A percentile compares a stretch with the other conserved stretches of the same genome.
Conservation (phyloP, 2,113 vertebrate genomes). For the Camelus dromedarius region DNA sequence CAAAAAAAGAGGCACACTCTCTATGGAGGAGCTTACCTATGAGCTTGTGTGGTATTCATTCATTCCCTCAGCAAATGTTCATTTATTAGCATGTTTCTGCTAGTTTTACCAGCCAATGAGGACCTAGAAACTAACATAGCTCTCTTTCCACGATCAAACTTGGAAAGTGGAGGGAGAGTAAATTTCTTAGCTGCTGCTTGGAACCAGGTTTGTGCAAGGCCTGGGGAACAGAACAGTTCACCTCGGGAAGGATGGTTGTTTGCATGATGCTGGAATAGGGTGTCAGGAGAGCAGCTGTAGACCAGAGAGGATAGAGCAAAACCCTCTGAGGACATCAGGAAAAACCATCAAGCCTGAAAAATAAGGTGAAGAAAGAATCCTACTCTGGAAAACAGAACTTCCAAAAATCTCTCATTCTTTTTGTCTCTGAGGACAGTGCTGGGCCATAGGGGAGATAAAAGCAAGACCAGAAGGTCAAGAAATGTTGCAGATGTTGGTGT, state of each 20-base stretch:
- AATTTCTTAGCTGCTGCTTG: background rate
- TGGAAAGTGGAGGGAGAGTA: background rate
- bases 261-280: background rate
- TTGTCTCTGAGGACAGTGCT: background rate
- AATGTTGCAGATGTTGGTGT: background rate
- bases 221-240: background rate
- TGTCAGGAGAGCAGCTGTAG: background rate
- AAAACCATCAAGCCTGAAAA: background rate
- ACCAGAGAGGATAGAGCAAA: background rate
- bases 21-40: background rate
- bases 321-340: constrained; percentile 18
- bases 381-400: constrained; percentile 45
- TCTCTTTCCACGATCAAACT: background rate
- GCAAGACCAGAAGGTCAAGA: background rate
- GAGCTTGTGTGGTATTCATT: background rate
- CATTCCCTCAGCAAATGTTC: background rate
- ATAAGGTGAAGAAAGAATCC: constrained; percentile 9
- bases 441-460: constrained; percentile 1
- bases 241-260: background rate
- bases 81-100: background rate
- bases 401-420: constrained; percentile 19
- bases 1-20: background rate
- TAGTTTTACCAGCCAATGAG: background rate
- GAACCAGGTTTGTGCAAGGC: background rate
- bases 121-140: background rate